Conservation (phyloP, 2,113 vertebrate genomes). For the Ursus arctos region DNA sequence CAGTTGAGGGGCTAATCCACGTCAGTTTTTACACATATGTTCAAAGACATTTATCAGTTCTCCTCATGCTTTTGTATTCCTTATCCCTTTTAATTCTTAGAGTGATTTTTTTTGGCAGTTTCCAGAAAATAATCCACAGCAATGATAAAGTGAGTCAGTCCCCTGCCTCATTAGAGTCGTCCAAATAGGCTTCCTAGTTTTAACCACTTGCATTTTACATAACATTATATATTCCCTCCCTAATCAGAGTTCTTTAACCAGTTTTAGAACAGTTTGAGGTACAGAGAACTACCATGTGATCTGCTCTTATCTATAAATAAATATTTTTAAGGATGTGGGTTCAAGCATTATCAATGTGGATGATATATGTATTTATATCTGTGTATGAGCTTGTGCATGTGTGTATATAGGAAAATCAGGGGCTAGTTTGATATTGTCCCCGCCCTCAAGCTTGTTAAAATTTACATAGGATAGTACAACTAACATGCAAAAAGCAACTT, state of each 20-base stretch:
- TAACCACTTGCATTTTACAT: neutral
- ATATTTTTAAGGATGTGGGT: neutral
- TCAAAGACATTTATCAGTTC: neutral
- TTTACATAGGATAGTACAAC: neutral
- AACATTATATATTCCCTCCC: neutral
- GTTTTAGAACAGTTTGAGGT: neutral
- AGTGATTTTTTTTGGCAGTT: neutral
- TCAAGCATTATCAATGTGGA: neutral
- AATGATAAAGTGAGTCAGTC: neutral
- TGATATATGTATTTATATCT: neutral
- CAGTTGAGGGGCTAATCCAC: neutral
- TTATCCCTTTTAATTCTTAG: neutral
- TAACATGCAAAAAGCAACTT: neutral
- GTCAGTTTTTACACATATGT: neutral
- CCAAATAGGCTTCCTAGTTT: neutral
- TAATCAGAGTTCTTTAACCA: neutral
- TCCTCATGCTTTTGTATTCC: neutral
- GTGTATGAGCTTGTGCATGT: fast-evolving
- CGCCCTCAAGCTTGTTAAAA: neutral
- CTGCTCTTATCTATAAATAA: neutral
- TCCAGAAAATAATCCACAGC: neutral
- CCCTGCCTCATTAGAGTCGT: neutral
- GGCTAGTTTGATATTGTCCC: neutral
- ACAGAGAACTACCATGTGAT: neutral
- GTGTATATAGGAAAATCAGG: neutral